Conservation (phyloP, 2,888 invertebrate genomes). For the Pelosia muscerda region DNA sequence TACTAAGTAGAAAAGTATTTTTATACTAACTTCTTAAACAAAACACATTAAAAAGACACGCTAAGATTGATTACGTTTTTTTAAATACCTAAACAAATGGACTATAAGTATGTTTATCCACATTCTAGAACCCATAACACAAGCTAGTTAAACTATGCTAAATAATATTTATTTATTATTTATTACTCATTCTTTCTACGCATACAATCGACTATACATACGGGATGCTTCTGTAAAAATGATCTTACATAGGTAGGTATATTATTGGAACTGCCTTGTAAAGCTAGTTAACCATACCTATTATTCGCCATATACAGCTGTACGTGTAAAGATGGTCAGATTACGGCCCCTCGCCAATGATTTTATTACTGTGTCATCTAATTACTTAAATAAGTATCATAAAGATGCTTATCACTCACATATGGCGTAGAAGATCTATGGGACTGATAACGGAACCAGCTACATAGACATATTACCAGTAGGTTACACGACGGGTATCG, state of each 20-base stretch:
- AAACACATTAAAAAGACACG: too few species aligned
- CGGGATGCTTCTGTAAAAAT: too few species aligned
- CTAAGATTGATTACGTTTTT: too few species aligned
- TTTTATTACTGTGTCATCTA: slow-evolving; percentile 83
- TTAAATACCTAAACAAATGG: too few species aligned
- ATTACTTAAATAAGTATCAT: slow-evolving; percentile 66
- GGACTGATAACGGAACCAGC: slow-evolving; percentile 63
- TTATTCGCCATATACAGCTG: slow-evolving; percentile 43
- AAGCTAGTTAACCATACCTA: slow-evolving; percentile 10
- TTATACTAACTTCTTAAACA: too few species aligned
- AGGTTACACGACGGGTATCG: neutral
- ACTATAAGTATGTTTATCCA: too few species aligned
- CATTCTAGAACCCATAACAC: too few species aligned
- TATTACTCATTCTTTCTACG: too few species aligned
- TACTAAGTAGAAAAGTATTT: too few species aligned
- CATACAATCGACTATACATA: too few species aligned
- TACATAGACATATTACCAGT: slow-evolving; percentile 24
- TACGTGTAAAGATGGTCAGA: slow-evolving; percentile 59
- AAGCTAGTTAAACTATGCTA: too few species aligned
- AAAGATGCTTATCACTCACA: slow-evolving; percentile 75
- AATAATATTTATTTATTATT: too few species aligned
- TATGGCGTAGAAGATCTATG: slow-evolving; percentile 67
- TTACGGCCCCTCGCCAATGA: slow-evolving; percentile 69
- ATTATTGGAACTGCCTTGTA: neutral
- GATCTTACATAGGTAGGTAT: neutral